These are phyloP conservation scores for Exocentrus adspersus DNA, from an alignment of 2,888 invertebrate species.

Conservation along the genomic window DNA sequence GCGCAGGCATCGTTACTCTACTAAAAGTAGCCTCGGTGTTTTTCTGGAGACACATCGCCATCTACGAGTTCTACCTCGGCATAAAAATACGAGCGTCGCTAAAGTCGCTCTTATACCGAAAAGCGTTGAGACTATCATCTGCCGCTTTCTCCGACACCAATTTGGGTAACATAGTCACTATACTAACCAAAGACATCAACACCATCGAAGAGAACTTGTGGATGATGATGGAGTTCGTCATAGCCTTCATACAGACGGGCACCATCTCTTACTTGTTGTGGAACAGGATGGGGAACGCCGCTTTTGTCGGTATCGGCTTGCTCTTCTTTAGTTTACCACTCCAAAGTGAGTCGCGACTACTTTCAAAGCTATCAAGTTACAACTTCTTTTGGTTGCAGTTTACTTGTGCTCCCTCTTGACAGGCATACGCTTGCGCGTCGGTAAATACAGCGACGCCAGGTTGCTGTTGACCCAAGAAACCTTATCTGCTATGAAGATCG, in stretches of 20 bases:
- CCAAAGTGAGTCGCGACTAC: constrained; percentile 47
- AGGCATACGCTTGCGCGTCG: constrained; percentile 37
- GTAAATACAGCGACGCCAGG: constrained; percentile 53
- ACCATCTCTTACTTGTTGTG: constrained; percentile 84
- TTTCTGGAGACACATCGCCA: constrained; percentile 70
- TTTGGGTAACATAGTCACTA: constrained; percentile 78
- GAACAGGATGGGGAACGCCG: constrained; percentile 64
- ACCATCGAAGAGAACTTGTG: constrained; percentile 93
- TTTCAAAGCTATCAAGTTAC: no score
- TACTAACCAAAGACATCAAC: constrained; percentile 91
- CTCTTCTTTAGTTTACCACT: constrained; percentile 61
- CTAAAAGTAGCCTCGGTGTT: constrained; percentile 68
- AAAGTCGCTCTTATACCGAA: constrained; percentile 84
- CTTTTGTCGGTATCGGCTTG: constrained; percentile 66
- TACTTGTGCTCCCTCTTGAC: constrained; percentile 29
- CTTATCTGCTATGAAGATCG: constrained; percentile 50
- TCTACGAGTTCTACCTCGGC: constrained; percentile 65
- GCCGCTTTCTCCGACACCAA: constrained; percentile 65
- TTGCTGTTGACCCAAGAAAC: constrained; percentile 49
- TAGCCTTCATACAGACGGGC: constrained; percentile 84
- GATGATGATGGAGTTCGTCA: constrained; percentile 66
- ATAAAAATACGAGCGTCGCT: constrained; percentile 85
- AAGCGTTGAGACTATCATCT: constrained; percentile 59
- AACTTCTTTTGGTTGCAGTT: constrained; percentile 43
- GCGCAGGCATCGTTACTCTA: constrained; percentile 72